Evolutionary conservation across 2,888 invertebrate species (phyloP).

Genomic region (Laspeyria flexula): DNA sequence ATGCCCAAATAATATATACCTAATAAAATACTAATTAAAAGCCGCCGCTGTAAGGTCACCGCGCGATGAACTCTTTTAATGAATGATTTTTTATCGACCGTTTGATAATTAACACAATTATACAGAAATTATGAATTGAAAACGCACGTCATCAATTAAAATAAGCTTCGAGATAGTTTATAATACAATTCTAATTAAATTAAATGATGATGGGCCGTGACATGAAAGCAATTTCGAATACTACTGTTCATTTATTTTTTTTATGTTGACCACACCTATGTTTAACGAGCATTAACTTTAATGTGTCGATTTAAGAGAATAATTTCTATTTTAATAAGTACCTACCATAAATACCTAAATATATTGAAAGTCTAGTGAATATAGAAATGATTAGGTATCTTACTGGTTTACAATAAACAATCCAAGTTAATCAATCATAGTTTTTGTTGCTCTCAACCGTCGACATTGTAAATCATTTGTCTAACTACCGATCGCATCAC

Average conservation of each 20-base stretch:
- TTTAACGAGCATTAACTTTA: conserved; percentile 17
- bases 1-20: background rate
- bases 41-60: conserved; percentile 42
- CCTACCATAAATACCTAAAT: too few species aligned
- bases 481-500: conserved; percentile 67
- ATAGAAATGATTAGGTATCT: too few species aligned
- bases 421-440: conserved; percentile 73
- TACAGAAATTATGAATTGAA: conserved; percentile 48
- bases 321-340: conserved; percentile 24
- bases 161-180: conserved; percentile 45
- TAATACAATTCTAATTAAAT: conserved; percentile 37
- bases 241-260: conserved; percentile 17
- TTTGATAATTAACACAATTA: conserved; percentile 41
- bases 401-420: too few species aligned
- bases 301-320: conserved; percentile 12
- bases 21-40: conserved; percentile 28
- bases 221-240: conserved; percentile 24
- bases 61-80: conserved; percentile 45
- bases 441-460: conserved; percentile 52
- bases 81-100: conserved; percentile 45
- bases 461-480: conserved; percentile 73
- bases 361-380: too few species aligned
- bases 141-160: conserved; percentile 61
- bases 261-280: conserved; percentile 11
- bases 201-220: conserved; percentile 34